phyloP scores from a whole-genome alignment of 2,797 vertebrate genomes.

The Arnoldichthys spilopterus region DNA sequence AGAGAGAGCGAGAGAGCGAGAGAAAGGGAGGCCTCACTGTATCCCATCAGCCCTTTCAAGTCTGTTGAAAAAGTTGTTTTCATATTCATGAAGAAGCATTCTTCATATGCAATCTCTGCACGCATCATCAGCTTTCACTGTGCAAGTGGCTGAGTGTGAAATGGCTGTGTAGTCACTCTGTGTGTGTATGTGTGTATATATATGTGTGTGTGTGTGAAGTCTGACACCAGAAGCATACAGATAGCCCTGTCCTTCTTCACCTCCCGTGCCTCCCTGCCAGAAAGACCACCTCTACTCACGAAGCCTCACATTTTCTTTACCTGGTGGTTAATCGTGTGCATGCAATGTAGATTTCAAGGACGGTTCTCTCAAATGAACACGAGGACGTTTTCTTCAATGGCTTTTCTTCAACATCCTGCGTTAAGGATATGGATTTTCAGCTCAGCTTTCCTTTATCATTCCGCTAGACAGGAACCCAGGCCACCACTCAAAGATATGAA shows the following conservation, averaged over 20 bases:
- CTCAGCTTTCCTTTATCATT: neutral
- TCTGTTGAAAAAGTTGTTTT: conserved; percentile 62
- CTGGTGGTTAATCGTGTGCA: neutral
- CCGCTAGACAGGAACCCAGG: neutral
- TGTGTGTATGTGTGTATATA: conserved; percentile 43
- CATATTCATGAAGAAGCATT: conserved; percentile 63
- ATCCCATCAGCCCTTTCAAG: conserved; percentile 57
- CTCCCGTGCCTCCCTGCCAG: conserved; percentile 33
- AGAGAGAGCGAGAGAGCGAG: conserved; percentile 65
- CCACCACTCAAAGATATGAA: neutral
- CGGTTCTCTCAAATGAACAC: neutral
- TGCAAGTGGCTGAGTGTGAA: conserved; percentile 56
- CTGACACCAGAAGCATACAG: conserved; percentile 43
- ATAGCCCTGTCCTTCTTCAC: conserved; percentile 50
- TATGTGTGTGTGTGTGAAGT: conserved; percentile 28
- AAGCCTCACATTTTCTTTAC: conserved; percentile 2
- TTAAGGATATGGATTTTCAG: conserved; percentile 21
- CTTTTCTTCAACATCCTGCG: neutral
- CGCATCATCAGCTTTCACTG: conserved; percentile 62
- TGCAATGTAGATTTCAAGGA: neutral
- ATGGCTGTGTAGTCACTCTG: conserved; percentile 55
- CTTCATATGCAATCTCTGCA: conserved; percentile 58
- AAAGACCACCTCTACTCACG: conserved; percentile 26
- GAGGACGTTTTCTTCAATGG: neutral
- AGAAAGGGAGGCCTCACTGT: conserved; percentile 40